Evolutionary conservation across 2,797 vertebrate species (phyloP).

Genomic region (Semotilus atromaculatus): DNA sequence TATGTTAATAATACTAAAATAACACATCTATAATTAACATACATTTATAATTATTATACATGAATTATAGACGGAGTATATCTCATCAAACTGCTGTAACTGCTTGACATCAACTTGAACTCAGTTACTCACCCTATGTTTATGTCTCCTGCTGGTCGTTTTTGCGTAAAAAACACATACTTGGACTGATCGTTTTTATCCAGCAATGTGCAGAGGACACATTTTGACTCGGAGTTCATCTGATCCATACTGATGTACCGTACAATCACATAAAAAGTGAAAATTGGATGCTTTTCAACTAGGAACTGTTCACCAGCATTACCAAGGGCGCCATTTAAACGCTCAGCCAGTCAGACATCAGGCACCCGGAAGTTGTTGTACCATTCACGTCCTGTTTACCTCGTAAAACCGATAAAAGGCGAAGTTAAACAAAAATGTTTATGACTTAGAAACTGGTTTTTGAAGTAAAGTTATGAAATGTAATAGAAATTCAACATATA

Average conservation of each 20-base stretch:
- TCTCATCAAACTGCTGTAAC: no score
- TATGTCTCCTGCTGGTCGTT: conserved; percentile 51
- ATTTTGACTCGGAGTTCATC: conserved; percentile 37
- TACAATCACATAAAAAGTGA: background rate
- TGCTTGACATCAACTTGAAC: conserved; percentile 50
- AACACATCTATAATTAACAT: background rate
- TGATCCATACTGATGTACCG: conserved; percentile 9
- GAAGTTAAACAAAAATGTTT: background rate
- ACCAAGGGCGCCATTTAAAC: conserved; percentile 18
- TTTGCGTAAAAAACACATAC: conserved; percentile 68
- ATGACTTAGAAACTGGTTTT: no score
- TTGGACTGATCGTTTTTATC: conserved; percentile 64
- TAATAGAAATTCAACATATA: background rate
- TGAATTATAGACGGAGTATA: background rate
- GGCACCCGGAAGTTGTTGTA: conserved; percentile 37
- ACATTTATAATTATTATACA: background rate
- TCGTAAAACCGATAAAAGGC: background rate
- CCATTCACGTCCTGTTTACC: conserved; percentile 13
- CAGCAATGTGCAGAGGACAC: conserved; percentile 62
- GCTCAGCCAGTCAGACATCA: background rate
- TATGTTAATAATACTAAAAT: background rate
- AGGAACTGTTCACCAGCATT: background rate
- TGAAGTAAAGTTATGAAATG: background rate
- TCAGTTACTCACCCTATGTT: conserved; percentile 73
- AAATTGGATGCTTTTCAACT: background rate